Base-by-base conservation (phyloP, 2,888 invertebrate genomes). In the Meliscaeva auricollis region DNA sequence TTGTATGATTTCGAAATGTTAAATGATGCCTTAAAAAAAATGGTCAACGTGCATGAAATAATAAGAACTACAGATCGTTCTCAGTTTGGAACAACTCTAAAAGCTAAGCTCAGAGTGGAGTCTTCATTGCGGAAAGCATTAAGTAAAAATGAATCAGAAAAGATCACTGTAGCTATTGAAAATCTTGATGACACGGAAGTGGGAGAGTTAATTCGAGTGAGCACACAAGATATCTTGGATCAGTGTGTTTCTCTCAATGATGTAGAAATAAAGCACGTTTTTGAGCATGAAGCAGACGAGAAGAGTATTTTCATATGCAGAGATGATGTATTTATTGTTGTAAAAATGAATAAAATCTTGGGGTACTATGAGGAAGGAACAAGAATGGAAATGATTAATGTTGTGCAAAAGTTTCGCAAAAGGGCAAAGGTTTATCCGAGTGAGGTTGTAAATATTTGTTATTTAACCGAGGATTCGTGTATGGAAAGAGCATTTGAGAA, bases 321-420 rank as follows among this genome's bases (percentile, higher is more conserved):
- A 11, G 46, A 77, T 32, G 82, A 54, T 13, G 41, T 82, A 93
- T 94, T 98, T 89, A 95, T 98, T 5, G 95, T 98, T 13, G 96
- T 99, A 88, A 96, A 98, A 90, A 96, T 96, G 87, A 96, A 97
- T 89, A 92, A 93, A 44, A 93, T 94, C 50, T 96, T 83, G 9
- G 46, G 50, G 96, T 88, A 69, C 50, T 73, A 75, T 26, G 96
- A 98, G 89, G 98, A 99, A 93, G 98, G 98, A 11, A 94, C 96
- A 87, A 97, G 98, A 1, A 94, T 98, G 84, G 99, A 99, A 93
- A 95, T 98, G 41, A 96, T 98, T 79, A 99, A 98, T 90, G 94
- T 98, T 81, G 94, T 99, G 30, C 99, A 99, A 91, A 98, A 98
- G 91, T 93, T 99, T 32, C 93, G 98, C 69, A 99, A 99, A 92